Conservation (phyloP, 2,113 vertebrate genomes). For the Poeciliopsis retropinna region DNA sequence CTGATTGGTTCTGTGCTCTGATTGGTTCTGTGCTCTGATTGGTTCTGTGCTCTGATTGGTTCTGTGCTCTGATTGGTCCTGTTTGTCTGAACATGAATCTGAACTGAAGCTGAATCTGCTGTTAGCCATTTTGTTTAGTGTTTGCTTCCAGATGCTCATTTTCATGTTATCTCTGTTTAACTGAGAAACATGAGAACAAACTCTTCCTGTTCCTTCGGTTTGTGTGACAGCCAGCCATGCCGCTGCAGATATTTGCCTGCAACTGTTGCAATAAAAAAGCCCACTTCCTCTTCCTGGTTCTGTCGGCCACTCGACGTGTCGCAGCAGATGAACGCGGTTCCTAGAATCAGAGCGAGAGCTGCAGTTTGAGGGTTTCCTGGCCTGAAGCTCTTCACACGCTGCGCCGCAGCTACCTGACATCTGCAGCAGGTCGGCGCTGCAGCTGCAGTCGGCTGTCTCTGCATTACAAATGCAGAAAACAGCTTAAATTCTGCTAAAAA, state of each 20-base stretch:
- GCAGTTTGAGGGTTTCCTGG: slow-evolving; percentile 42
- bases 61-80: too few species aligned
- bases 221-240: slow-evolving; percentile 1
- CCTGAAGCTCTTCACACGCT: not conserved
- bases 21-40: too few species aligned
- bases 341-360: slow-evolving; percentile 50
- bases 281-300: slow-evolving; percentile 65
- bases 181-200: slow-evolving; percentile 33
- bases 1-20: too few species aligned
- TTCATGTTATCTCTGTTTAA: slow-evolving; percentile 1
- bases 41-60: too few species aligned
- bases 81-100: too few species aligned
- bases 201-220: not conserved
- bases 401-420: not conserved
- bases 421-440: not conserved
- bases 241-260: slow-evolving; percentile 37
- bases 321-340: slow-evolving; percentile 32
- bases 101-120: too few species aligned
- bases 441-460: not conserved
- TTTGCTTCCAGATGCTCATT: not conserved
- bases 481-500: too few species aligned
- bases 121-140: not conserved
- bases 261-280: slow-evolving; percentile 38
- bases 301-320: not conserved
- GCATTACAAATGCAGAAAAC: too few species aligned